Base-by-base conservation (phyloP, 92 coral and sea anemone species). In the Umimayanthus chanpuru region DNA sequence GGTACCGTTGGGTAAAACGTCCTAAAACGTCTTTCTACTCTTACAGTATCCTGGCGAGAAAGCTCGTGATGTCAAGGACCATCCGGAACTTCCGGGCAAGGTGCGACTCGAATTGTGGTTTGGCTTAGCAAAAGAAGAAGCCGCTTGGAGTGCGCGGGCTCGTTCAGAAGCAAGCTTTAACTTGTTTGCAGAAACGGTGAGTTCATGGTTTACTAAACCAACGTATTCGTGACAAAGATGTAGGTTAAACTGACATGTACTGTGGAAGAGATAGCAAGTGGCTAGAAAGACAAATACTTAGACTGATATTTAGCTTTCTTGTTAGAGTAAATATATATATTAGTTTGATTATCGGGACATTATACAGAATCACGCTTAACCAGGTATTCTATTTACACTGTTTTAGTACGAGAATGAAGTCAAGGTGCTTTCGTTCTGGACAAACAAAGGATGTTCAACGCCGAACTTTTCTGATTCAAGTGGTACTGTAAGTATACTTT, bases 151-250 rank as follows among this genome's bases (percentile, higher is more conserved):
- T 23, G 39, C 78, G 23, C 78, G 85, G 39, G 88, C 68, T 64
- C 82, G 79, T 29, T 76, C 82, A 21, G 91, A 82, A 73, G 88
- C 77, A 56, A 77, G 79, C 44, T 82, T 89, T 50, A 82, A 82
- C 28, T 86, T 82, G 12, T 89, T 73, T 74, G 91, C 91, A 16
- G 91, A 89, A 89, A 82, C 91, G 85, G 91, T 89, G 47, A 82
- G 88, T 76, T 73, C 58, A 2, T 53, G 58, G 2, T 53, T 53
- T 53, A 15, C 20, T 53, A 11, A 53, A 12, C 20, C 58, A 53
- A 12, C 58, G 58, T 15, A 0, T 20, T 53, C 58, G 18, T 53
- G 18, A 53, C 16, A 53, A 53, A 53, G 20, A 53, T 2, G 58
- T 18, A 53, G 12, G 14, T 53, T 20, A 53, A 15, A 53, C 20